phyloP scores from a whole-genome alignment of 2,113 vertebrate species.

The Xenopus borealis region DNA sequence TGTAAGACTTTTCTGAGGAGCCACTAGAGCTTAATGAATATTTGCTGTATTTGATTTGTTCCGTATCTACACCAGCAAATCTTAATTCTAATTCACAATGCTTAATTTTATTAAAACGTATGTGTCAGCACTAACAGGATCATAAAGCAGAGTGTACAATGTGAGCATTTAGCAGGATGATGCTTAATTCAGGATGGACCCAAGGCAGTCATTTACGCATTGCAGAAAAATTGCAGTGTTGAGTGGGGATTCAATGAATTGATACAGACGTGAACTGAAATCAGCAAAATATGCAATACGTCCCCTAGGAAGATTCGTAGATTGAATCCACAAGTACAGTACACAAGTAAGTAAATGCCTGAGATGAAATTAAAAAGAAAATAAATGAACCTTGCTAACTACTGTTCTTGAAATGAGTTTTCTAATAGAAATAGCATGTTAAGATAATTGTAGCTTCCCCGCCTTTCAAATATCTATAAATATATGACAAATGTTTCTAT shows the following conservation, averaged over 20 bases:
- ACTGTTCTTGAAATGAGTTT: too few species aligned
- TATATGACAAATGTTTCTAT: too few species aligned
- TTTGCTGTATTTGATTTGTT: conserved; percentile 23
- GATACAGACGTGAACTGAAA: conserved; percentile 18
- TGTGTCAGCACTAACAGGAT: conserved; percentile 18
- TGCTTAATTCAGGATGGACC: conserved; percentile 14
- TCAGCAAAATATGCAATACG: conserved; percentile 10
- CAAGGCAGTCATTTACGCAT: conserved; percentile 18
- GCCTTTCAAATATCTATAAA: too few species aligned
- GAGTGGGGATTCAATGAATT: conserved; percentile 19
- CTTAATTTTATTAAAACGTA: conserved; percentile 28
- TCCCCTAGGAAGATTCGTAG: conserved; percentile 3
- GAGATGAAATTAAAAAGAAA: too few species aligned
- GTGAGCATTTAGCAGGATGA: conserved; percentile 9
- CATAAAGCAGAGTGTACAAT: conserved; percentile 9
- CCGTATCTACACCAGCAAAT: conserved; percentile 13
- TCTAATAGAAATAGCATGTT: too few species aligned
- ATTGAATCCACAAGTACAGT: not conserved
- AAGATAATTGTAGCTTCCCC: too few species aligned
- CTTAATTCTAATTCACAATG: conserved; percentile 11
- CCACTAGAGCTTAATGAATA: conserved; percentile 34
- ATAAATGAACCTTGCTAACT: too few species aligned
- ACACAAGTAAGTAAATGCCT: too few species aligned
- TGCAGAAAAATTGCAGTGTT: conserved; percentile 36
- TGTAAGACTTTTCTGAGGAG: conserved; percentile 12